phyloP scores from a whole-genome alignment of 2,797 vertebrate genomes.

The Phaenicophaeus curvirostris region DNA sequence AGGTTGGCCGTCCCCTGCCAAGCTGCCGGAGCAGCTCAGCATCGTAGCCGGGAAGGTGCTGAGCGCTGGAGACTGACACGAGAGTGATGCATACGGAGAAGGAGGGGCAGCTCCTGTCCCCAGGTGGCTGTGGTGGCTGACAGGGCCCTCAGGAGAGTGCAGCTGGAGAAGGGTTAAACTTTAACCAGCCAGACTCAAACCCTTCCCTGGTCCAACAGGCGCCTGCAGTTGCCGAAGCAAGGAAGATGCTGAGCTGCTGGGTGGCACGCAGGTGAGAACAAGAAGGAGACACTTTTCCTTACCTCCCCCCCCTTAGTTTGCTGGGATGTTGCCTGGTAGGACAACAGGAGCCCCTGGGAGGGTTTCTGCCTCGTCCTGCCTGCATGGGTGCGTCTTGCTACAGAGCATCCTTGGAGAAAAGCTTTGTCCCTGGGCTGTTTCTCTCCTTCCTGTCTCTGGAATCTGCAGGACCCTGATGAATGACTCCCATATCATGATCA shows the following conservation, averaged over 20 bases:
- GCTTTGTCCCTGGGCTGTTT: conserved; percentile 62
- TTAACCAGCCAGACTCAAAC: conserved; percentile 67
- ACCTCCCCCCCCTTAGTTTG: neutral
- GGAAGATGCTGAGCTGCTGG: neutral
- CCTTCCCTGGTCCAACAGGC: neutral
- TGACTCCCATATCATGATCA: conserved; percentile 81
- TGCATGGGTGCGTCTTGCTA: neutral
- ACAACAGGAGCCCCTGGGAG: neutral
- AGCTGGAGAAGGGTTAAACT: conserved; percentile 74
- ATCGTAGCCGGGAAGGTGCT: neutral
- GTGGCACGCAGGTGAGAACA: neutral
- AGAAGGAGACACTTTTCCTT: neutral
- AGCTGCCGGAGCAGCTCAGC: neutral
- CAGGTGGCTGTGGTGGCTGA: neutral
- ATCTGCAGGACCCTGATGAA: conserved; percentile 86
- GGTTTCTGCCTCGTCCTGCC: neutral
- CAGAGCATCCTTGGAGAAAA: conserved; percentile 52
- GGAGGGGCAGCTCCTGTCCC: neutral
- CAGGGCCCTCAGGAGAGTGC: neutral
- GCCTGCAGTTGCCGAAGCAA: neutral
- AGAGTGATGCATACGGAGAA: conserved; percentile 33
- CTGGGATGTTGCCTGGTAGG: neutral
- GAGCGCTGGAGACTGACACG: neutral
- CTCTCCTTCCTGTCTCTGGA: conserved; percentile 80
- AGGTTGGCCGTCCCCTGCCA: neutral